Evolutionary conservation across 2,888 invertebrate species (phyloP).

Genomic region (Eupithecia inturbata): DNA sequence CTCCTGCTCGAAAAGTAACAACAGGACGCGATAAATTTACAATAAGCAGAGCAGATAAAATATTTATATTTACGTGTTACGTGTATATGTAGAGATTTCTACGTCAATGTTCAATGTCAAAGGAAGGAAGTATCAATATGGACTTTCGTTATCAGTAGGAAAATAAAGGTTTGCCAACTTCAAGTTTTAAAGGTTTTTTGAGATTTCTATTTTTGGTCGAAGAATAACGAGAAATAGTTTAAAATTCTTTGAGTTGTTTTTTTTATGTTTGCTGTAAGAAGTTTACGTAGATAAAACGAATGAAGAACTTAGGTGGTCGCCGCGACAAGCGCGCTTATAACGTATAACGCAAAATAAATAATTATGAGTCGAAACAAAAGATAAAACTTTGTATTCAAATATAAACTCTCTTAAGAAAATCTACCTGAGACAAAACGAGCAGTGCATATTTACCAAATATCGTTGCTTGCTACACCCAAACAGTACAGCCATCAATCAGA

Average conservation of each 20-base stretch:
- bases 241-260: not conserved
- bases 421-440: not conserved
- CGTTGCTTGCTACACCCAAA: not conserved
- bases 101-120: conserved; percentile 18
- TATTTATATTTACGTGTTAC: too few relatives aligned
- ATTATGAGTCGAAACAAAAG: not conserved
- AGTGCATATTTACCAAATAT: not conserved
- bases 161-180: not conserved
- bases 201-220: not conserved
- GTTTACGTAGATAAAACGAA: not conserved
- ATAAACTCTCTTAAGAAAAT: not conserved
- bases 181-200: not conserved
- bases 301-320: not conserved
- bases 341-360: not conserved
- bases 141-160: conserved; percentile 4
- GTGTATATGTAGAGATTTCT: too few relatives aligned
- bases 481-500: not conserved
- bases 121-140: conserved; percentile 30
- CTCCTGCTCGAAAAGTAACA: not conserved
- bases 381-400: not conserved
- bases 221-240: not conserved
- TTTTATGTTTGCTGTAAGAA: not conserved
- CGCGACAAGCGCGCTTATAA: not conserved
- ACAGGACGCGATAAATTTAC: not conserved
- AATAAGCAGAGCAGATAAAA: too few relatives aligned